These are phyloP conservation scores for Daboia siamensis DNA, from an alignment of 2,113 vertebrate species.

Conservation along the genomic window DNA sequence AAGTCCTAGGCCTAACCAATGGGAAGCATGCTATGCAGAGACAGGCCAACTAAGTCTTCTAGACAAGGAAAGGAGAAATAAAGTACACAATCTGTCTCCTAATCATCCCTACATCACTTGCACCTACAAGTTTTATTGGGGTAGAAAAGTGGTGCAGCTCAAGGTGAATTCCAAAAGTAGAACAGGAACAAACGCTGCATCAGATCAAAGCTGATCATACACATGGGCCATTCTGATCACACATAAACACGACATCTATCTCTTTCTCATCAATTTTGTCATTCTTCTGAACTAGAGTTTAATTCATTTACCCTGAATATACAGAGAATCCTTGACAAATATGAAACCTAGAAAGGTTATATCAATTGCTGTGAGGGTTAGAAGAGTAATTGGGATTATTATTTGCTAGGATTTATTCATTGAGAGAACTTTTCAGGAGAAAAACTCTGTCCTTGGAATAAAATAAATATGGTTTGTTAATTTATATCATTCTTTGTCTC, in stretches of 20 bases:
- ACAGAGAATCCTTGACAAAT: conserved; percentile 1
- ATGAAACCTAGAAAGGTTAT: conserved; percentile 20
- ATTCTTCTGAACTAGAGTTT: not conserved
- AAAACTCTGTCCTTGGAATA: not conserved
- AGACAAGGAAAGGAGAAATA: not conserved
- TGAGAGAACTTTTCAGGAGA: not conserved
- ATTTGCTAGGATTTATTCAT: not conserved
- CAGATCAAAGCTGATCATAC: not conserved
- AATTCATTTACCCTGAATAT: conserved; percentile 12
- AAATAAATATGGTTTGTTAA: not conserved
- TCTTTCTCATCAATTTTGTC: not conserved
- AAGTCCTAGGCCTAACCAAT: not conserved
- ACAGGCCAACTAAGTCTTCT: not conserved
- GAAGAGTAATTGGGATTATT: not conserved
- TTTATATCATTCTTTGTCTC: not conserved
- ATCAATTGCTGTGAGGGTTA: not conserved
- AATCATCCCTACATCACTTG: not conserved
- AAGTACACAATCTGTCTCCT: not conserved
- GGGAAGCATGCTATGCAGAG: not conserved
- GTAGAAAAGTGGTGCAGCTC: not conserved
- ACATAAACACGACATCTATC: not conserved
- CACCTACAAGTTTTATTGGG: not conserved
- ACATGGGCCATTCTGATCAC: not conserved
- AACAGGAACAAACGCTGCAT: not conserved
- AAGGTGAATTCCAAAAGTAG: not conserved